Evolutionary conservation across 1,140 invertebrate genomes (phyloP).

Genomic region (Ips nitidus): DNA sequence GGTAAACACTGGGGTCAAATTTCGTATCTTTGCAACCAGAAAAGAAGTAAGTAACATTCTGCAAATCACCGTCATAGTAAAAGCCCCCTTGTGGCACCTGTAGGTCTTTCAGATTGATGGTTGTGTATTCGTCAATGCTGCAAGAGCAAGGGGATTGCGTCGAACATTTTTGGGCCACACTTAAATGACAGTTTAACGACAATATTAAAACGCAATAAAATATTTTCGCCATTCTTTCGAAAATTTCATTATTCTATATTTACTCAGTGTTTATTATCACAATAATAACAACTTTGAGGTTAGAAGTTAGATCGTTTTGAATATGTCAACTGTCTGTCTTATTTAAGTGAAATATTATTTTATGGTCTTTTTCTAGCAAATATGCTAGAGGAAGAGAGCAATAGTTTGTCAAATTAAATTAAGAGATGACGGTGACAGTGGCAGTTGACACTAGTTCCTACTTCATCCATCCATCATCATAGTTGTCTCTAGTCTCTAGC

Average conservation of each 20-base stretch:
- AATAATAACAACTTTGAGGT: no score
- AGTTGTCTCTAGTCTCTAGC: no score
- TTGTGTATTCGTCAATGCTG: constrained; percentile 30
- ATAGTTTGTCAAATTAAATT: no score
- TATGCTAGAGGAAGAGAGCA: no score
- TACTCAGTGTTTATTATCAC: background rate
- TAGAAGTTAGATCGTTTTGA: no score
- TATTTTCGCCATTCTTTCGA: constrained; percentile 11
- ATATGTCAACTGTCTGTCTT: no score
- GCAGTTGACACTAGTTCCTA: no score
- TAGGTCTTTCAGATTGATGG: constrained; percentile 25
- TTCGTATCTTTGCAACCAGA: constrained; percentile 27
- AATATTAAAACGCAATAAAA: constrained; percentile 14
- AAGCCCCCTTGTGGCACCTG: background rate
- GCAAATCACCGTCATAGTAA: background rate
- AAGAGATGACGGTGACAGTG: no score
- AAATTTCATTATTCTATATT: constrained; percentile 13
- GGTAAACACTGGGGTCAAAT: constrained; percentile 12
- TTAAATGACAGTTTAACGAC: background rate
- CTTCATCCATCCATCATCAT: no score
- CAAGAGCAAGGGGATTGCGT: constrained; percentile 28
- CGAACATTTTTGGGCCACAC: no score
- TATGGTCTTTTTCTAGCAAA: no score
- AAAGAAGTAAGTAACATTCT: constrained; percentile 37
- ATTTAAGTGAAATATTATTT: no score